Percentiles rank a stretch among this genome's conserved stretches.
These are phyloP conservation scores for Erebia ligea DNA, from an alignment of 2,888 invertebrate genomes.

Conservation along the genomic window DNA sequence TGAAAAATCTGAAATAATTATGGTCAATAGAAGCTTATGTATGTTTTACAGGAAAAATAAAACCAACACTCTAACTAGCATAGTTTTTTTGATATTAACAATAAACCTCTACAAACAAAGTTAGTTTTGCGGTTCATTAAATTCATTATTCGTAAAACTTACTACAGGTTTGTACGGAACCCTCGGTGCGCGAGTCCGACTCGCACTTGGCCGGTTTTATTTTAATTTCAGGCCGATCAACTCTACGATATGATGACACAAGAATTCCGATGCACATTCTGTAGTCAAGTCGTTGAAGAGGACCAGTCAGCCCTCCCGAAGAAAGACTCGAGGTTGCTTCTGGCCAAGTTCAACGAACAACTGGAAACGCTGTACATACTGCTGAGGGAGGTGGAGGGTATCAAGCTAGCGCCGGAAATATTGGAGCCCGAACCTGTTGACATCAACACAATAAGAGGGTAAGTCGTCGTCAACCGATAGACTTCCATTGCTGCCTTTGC, in stretches of 20 bases:
- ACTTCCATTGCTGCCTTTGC: too few species aligned
- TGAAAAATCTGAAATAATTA: too few species aligned
- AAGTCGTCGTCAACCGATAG: slow-evolving; percentile 31
- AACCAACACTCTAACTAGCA: too few species aligned
- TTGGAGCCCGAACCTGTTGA: slow-evolving; percentile 97
- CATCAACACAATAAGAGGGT: slow-evolving; percentile 92
- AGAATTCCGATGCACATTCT: slow-evolving; percentile 95
- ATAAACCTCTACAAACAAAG: too few species aligned
- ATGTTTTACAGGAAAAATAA: too few species aligned
- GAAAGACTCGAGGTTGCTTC: slow-evolving; percentile 94
- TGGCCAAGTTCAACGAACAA: slow-evolving; percentile 97
- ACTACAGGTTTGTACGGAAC: too few species aligned
- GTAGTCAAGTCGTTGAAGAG: slow-evolving; percentile 95
- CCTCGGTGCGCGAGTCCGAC: too few species aligned
- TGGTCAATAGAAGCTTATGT: too few species aligned
- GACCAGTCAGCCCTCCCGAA: slow-evolving; percentile 96
- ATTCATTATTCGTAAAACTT: too few species aligned
- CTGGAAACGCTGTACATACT: slow-evolving; percentile 95
- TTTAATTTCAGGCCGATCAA: slow-evolving; percentile 88
- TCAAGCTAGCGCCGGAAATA: slow-evolving; percentile 95
- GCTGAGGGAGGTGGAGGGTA: slow-evolving; percentile 95
- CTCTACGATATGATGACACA: slow-evolving; percentile 92
- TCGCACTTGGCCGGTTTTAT: too few species aligned
- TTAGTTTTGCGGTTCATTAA: too few species aligned
- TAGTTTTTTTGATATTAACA: too few species aligned